Percentiles rank a stretch among this genome's conserved stretches.
Conservation (phyloP, 2,888 invertebrate genomes). For the Sminthurides aquaticus region DNA sequence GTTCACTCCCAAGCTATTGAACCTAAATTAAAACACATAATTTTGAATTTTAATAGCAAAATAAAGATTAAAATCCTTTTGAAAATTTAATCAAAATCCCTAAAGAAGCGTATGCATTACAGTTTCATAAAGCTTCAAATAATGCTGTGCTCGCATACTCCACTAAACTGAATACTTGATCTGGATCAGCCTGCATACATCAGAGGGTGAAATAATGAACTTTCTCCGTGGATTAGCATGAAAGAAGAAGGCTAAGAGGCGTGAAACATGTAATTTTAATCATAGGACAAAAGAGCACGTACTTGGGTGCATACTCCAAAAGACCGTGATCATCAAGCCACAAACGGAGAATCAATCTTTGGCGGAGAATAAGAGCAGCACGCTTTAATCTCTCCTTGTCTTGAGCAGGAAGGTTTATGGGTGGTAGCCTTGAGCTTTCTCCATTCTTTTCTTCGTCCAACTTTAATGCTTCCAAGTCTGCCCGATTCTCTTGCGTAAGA, state of each 20-base stretch:
- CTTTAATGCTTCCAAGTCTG: slow-evolving; percentile 10
- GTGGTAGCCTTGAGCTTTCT: slow-evolving; percentile 2
- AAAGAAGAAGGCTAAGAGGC: too few species aligned
- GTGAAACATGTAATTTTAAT: too few species aligned
- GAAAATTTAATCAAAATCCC: too few species aligned
- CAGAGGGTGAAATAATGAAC: too few species aligned
- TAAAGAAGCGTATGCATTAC: too few species aligned
- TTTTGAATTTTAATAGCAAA: neutral
- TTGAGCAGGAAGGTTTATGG: slow-evolving; percentile 70
- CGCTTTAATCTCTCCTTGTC: slow-evolving; percentile 76
- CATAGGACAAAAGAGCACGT: too few species aligned
- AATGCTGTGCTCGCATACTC: too few species aligned
- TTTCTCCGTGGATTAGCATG: too few species aligned
- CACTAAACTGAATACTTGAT: too few species aligned
- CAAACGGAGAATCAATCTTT: slow-evolving; percentile 73
- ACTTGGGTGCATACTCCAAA: slow-evolving; percentile 48
- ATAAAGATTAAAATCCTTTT: too few species aligned
- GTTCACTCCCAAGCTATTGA: slow-evolving; percentile 60
- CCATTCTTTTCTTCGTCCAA: slow-evolving; percentile 8
- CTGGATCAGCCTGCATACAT: too few species aligned
- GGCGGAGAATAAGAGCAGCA: slow-evolving; percentile 72
- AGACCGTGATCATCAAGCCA: slow-evolving; percentile 58
- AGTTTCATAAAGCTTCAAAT: too few species aligned
- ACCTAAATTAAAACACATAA: slow-evolving; percentile 25
- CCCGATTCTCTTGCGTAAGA: slow-evolving; percentile 33